These are phyloP conservation scores for Rafetus swinhoei DNA, from an alignment of 2,113 vertebrate genomes.

Conservation along the genomic window DNA sequence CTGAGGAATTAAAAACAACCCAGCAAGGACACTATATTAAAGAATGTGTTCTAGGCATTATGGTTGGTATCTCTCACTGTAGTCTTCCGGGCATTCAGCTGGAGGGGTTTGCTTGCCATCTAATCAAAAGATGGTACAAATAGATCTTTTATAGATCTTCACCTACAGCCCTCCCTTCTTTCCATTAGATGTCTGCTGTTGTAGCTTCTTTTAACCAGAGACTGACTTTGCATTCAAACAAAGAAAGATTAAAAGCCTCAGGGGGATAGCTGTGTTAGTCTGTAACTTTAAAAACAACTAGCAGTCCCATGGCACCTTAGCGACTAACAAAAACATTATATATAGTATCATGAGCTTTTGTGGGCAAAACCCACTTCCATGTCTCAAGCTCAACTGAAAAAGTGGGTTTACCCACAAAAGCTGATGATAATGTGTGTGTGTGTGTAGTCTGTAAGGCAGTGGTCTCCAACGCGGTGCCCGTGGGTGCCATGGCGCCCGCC, in stretches of 20 bases:
- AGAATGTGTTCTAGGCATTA: neutral
- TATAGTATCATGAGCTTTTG: too few species aligned
- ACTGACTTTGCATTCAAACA: accelerated
- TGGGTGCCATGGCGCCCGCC: too few species aligned
- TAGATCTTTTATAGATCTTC: neutral
- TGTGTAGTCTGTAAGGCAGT: too few species aligned
- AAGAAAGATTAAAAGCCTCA: neutral
- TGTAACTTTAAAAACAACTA: too few species aligned
- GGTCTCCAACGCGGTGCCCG: too few species aligned
- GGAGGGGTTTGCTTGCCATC: neutral
- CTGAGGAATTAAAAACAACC: neutral
- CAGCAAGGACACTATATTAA: neutral
- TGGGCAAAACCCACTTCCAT: too few species aligned
- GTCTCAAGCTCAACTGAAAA: too few species aligned
- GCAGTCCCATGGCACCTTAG: too few species aligned
- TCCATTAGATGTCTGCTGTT: accelerated
- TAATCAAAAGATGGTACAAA: neutral
- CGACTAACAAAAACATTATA: too few species aligned
- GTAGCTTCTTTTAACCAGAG: neutral
- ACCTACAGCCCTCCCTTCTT: neutral
- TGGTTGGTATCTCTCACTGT: neutral
- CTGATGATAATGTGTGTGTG: too few species aligned
- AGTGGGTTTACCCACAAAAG: too few species aligned
- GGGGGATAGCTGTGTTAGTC: too few species aligned
- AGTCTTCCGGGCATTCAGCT: neutral